phyloP scores from a whole-genome alignment of 2,113 vertebrate species.

The Ailuropoda melanoleuca region DNA sequence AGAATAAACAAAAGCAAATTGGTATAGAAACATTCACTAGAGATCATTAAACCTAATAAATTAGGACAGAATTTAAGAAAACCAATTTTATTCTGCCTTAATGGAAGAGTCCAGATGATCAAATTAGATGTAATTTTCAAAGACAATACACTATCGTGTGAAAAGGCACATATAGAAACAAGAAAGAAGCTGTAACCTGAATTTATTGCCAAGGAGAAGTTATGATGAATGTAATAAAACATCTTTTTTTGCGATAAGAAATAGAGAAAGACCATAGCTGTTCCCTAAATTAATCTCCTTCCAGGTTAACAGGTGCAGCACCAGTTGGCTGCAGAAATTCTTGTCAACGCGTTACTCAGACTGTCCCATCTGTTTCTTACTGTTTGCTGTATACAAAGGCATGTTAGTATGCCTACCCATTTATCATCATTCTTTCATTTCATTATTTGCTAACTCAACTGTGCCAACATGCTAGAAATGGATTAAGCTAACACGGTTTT shows the following conservation, averaged over 20 bases:
- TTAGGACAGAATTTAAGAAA: slow-evolving; percentile 25
- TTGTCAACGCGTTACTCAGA: neutral
- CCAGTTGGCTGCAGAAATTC: slow-evolving; percentile 24
- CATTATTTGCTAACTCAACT: neutral
- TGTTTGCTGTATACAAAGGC: neutral
- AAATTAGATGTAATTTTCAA: slow-evolving; percentile 13
- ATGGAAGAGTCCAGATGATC: neutral
- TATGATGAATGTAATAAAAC: slow-evolving; percentile 40
- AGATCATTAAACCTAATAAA: slow-evolving; percentile 13
- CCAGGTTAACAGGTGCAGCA: slow-evolving; percentile 34
- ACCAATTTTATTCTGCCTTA: neutral
- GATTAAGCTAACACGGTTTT: neutral
- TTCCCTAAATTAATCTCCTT: slow-evolving; percentile 22
- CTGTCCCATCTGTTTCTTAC: neutral
- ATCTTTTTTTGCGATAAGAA: slow-evolving; percentile 26
- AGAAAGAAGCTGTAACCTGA: neutral
- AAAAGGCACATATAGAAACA: neutral
- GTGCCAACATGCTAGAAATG: neutral
- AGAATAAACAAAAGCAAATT: neutral
- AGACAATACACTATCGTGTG: neutral
- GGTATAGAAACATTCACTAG: neutral
- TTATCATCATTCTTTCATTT: neutral
- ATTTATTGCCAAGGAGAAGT: slow-evolving; percentile 14
- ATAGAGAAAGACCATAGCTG: slow-evolving; percentile 19
- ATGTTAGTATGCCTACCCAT: neutral